Percentiles rank a stretch among this genome's conserved stretches.
phyloP scores from a whole-genome alignment of 2,888 invertebrate species.

The Ligdia adustata region DNA sequence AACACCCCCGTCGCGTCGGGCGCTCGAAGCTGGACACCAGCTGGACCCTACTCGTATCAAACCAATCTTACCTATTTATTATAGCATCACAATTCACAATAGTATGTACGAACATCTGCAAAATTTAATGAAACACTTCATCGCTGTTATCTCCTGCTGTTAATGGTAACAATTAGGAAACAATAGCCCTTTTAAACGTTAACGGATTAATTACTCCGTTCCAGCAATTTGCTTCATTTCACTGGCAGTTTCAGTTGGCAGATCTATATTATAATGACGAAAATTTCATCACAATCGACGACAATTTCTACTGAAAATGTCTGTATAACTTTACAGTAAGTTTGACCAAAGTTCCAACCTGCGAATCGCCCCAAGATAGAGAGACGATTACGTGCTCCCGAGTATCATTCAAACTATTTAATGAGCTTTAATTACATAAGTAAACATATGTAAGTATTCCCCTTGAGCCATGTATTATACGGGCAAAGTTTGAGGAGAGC shows the following conservation, averaged over 20 bases:
- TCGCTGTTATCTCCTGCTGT: constrained; percentile 21
- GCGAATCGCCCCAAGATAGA: not conserved
- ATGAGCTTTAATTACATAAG: constrained; percentile 35
- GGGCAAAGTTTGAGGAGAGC: constrained; percentile 46
- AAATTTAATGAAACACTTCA: constrained; percentile 27
- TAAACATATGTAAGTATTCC: constrained; percentile 30
- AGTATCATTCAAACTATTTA: constrained; percentile 32
- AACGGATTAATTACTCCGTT: constrained; percentile 32
- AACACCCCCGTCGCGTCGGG: constrained; percentile 41
- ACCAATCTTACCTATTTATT: constrained; percentile 47
- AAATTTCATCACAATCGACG: constrained; percentile 26
- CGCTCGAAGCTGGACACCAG: constrained; percentile 30
- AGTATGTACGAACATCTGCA: constrained; percentile 23
- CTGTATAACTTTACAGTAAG: constrained; percentile 1
- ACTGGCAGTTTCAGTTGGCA: constrained; percentile 18
- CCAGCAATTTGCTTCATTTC: constrained; percentile 34
- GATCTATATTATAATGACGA: constrained; percentile 18
- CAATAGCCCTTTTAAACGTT: constrained; percentile 30
- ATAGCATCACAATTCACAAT: constrained; percentile 39
- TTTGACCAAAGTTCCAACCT: not conserved
- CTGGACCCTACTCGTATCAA: constrained; percentile 44
- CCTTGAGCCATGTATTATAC: constrained; percentile 29
- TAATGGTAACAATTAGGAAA: constrained; percentile 35
- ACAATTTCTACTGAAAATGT: constrained; percentile 17
- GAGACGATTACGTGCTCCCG: constrained; percentile 12